These are phyloP conservation scores for Meles meles DNA, from an alignment of 2,113 vertebrate genomes.

Conservation along the genomic window DNA sequence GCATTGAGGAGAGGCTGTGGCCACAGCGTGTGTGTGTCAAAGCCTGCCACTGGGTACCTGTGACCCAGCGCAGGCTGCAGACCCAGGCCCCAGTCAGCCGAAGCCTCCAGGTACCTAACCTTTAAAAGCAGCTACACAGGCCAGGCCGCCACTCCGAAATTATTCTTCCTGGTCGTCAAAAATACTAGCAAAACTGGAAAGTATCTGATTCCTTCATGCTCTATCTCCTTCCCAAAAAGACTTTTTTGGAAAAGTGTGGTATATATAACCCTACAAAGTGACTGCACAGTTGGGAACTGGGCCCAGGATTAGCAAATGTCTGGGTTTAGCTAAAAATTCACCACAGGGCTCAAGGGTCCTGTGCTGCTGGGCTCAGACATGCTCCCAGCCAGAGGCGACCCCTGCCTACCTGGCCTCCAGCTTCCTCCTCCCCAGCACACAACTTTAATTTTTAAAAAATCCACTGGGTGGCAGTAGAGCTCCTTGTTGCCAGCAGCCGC, in stretches of 20 bases:
- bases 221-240: background rate
- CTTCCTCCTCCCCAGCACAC: too few species aligned
- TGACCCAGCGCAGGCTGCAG: background rate
- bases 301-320: background rate
- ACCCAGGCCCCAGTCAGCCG: background rate
- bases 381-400: background rate
- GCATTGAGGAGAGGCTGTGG: background rate
- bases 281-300: background rate
- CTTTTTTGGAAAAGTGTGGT: background rate
- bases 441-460: background rate
- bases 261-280: background rate
- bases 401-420: background rate
- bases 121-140: background rate
- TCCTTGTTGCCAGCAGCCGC: background rate
- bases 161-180: background rate
- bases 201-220: background rate
- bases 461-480: constrained; percentile 50
- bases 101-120: background rate
- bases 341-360: background rate
- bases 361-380: too few species aligned
- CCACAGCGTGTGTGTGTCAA: fast-evolving
- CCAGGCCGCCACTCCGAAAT: background rate
- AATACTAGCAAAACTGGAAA: too few species aligned
- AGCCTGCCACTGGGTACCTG: background rate
- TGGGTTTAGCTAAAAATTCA: background rate